phyloP scores from a whole-genome alignment of 2,888 invertebrate species.

The Bellardia bayeri region DNA sequence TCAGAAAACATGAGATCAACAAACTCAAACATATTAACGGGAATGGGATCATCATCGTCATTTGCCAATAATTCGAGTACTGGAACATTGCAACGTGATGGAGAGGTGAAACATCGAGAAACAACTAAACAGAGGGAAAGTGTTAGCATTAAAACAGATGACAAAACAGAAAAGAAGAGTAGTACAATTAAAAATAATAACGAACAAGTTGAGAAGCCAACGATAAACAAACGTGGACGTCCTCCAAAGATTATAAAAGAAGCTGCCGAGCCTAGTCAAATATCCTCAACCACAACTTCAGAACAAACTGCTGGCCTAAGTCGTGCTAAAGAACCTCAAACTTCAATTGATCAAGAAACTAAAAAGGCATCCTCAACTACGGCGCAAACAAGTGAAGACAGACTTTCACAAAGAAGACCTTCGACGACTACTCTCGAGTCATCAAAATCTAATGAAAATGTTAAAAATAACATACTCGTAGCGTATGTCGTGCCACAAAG shows the following conservation, averaged over 20 bases:
- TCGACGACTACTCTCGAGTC: slow-evolving; percentile 61
- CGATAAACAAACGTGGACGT: slow-evolving; percentile 82
- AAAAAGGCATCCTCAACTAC: slow-evolving; percentile 49
- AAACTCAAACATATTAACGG: slow-evolving; percentile 79
- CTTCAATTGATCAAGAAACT: slow-evolving; percentile 31
- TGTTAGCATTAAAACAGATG: slow-evolving; percentile 76
- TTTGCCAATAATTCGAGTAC: slow-evolving; percentile 50
- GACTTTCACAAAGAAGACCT: slow-evolving; percentile 34
- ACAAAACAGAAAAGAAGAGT: slow-evolving; percentile 67
- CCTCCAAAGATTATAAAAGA: slow-evolving; percentile 81
- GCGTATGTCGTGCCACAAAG: slow-evolving; percentile 95
- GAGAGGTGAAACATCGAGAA: slow-evolving; percentile 57
- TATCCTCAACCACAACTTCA: slow-evolving; percentile 22
- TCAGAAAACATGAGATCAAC: slow-evolving; percentile 93
- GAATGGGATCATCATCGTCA: slow-evolving; percentile 42
- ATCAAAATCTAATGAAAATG: slow-evolving; percentile 66
- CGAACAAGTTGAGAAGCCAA: slow-evolving; percentile 78
- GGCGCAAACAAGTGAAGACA: slow-evolving; percentile 40
- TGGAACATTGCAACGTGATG: slow-evolving; percentile 67
- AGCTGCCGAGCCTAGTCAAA: slow-evolving; percentile 73
- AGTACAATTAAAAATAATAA: slow-evolving; percentile 74
- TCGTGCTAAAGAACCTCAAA: slow-evolving; percentile 46
- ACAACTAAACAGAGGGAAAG: slow-evolving; percentile 75
- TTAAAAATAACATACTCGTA: slow-evolving; percentile 86
- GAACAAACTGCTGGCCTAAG: slow-evolving; percentile 15